Conservation (phyloP, 2,888 invertebrate genomes). For the Apamea sordens region DNA sequence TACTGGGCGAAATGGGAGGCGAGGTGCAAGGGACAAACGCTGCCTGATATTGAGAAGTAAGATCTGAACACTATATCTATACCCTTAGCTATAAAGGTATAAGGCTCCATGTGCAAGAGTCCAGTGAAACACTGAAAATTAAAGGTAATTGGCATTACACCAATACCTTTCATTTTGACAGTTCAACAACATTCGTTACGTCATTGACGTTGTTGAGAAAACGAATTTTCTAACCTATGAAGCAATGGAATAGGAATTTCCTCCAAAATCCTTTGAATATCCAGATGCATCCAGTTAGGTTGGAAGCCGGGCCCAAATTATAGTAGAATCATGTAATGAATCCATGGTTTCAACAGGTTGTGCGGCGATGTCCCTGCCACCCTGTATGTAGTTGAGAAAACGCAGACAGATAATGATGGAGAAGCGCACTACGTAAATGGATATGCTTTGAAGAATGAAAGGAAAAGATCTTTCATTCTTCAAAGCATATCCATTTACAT, state of each 20-base stretch:
- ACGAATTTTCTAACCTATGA: neutral
- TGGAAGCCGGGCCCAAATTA: neutral
- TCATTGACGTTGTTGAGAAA: neutral
- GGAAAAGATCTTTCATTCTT: too few relatives aligned
- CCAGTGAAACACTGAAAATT: neutral
- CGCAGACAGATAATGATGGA: neutral
- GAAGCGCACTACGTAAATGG: too few relatives aligned
- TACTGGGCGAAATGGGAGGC: slow-evolving; percentile 87
- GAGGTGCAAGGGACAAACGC: slow-evolving; percentile 82
- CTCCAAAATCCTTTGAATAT: neutral
- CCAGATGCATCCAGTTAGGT: neutral
- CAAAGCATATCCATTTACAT: neutral
- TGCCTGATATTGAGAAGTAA: slow-evolving; percentile 88
- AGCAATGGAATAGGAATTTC: neutral
- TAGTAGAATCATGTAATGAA: too few relatives aligned
- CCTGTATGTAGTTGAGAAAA: neutral
- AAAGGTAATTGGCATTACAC: neutral
- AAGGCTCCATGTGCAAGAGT: too few relatives aligned
- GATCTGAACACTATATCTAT: slow-evolving; percentile 38
- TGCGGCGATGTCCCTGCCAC: too few relatives aligned
- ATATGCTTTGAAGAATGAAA: too few relatives aligned
- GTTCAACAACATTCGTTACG: neutral
- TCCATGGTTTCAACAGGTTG: too few relatives aligned
- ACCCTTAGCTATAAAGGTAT: neutral
- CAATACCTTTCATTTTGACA: neutral